A percentile compares a stretch with the other conserved stretches of the same genome.
Evolutionary conservation across 2,113 vertebrate genomes (phyloP).

Genomic region (Trinectes maculatus): DNA sequence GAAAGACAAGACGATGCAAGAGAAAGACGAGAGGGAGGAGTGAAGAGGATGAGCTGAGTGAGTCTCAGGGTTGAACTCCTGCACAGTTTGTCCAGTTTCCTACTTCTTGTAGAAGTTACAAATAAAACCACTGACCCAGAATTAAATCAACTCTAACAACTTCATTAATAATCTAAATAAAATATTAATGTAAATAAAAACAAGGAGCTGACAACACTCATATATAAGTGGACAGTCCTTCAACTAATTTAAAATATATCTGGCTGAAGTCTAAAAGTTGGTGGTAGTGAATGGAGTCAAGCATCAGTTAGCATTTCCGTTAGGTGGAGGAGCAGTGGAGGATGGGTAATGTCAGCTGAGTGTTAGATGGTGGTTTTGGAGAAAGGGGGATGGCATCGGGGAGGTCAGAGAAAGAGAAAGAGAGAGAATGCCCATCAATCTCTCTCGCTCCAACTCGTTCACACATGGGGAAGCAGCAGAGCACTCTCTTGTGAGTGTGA

Average conservation of each 20-base stretch:
- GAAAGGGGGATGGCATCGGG: neutral
- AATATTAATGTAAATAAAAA: too few species aligned
- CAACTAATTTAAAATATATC: too few species aligned
- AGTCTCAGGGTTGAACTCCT: too few species aligned
- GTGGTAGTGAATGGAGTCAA: neutral
- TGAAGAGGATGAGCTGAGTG: constrained; percentile 11
- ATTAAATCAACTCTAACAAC: too few species aligned
- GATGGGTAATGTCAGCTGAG: constrained; percentile 67
- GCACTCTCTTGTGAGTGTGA: constrained; percentile 61
- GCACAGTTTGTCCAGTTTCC: neutral
- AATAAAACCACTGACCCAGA: too few species aligned
- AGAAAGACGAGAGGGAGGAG: neutral
- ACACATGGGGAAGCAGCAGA: constrained; percentile 45
- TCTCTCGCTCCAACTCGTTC: constrained; percentile 29
- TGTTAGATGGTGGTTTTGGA: constrained; percentile 42
- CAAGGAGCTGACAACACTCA: too few species aligned
- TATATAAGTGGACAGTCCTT: too few species aligned
- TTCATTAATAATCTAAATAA: too few species aligned
- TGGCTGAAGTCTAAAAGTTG: too few species aligned
- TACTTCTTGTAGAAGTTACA: neutral
- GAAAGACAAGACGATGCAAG: constrained; percentile 47
- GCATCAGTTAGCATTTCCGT: neutral
- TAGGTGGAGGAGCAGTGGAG: constrained; percentile 44
- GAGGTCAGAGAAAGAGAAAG: constrained; percentile 17
- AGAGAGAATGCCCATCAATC: constrained; percentile 50